These are phyloP conservation scores for Medauroidea extradentata DNA, from an alignment of 1,140 invertebrate species.

Conservation along the genomic window DNA sequence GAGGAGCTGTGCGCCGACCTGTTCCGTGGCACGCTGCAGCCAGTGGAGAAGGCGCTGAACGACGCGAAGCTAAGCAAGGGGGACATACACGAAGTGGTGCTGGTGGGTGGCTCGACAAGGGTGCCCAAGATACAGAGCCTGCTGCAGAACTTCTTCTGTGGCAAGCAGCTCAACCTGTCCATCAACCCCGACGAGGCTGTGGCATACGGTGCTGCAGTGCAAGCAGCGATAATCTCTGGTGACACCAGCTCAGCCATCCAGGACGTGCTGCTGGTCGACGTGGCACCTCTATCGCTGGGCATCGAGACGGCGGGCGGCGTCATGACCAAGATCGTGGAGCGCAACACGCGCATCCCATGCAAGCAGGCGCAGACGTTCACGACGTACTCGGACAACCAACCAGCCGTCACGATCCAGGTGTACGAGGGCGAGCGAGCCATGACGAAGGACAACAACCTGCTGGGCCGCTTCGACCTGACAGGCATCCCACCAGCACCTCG, in stretches of 20 bases:
- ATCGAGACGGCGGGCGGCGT: slow-evolving; percentile 42
- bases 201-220: slow-evolving; percentile 48
- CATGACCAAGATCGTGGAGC: slow-evolving; percentile 59
- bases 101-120: slow-evolving; percentile 62
- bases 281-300: slow-evolving; percentile 48
- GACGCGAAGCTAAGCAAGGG: slow-evolving; percentile 71
- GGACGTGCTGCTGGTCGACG: slow-evolving; percentile 51
- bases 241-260: slow-evolving; percentile 39
- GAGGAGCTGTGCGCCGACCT: slow-evolving; percentile 59
- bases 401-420: slow-evolving; percentile 57
- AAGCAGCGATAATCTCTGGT: slow-evolving; percentile 47
- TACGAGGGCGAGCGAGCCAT: slow-evolving; percentile 62
- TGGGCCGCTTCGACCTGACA: slow-evolving; percentile 75
- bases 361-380: slow-evolving; percentile 59
- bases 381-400: slow-evolving; percentile 66
- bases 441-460: slow-evolving; percentile 67
- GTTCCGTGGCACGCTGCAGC: slow-evolving; percentile 54
- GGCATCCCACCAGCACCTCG: too few species aligned
- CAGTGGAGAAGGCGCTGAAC: slow-evolving; percentile 62
- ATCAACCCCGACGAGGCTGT: slow-evolving; percentile 51
- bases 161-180: too few species aligned
- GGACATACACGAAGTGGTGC: slow-evolving; percentile 68
- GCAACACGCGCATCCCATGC: slow-evolving; percentile 58
- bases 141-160: too few species aligned
- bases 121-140: slow-evolving; percentile 64